Evolutionary conservation across 1,140 invertebrate species (phyloP).

Genomic region (Drosophila orosa): DNA sequence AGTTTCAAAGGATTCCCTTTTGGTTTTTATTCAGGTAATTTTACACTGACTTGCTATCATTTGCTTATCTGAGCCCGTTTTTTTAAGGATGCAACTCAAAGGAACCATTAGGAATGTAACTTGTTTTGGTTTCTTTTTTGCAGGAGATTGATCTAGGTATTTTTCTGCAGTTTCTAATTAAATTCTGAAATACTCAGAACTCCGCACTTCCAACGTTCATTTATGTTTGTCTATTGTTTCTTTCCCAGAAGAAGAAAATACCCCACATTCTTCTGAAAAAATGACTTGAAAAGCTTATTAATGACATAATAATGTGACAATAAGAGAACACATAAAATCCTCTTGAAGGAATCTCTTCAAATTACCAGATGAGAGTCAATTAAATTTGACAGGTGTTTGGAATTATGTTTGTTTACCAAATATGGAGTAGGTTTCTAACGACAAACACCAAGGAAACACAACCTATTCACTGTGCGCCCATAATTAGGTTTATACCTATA

Average conservation of each 20-base stretch:
- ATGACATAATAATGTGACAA: conserved; percentile 22
- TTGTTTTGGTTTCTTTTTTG: background rate
- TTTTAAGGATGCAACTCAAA: background rate
- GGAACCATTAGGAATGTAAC: background rate
- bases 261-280: background rate
- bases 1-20: background rate
- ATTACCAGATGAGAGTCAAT: conserved; percentile 19
- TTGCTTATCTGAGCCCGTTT: background rate
- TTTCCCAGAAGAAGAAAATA: background rate
- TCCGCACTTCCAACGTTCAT: background rate
- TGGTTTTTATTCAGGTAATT: background rate
- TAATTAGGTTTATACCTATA: conserved; percentile 16
- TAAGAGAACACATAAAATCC: conserved; percentile 13
- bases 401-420: background rate
- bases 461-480: background rate
- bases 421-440: background rate
- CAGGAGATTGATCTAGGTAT: background rate
- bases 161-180: conserved; percentile 3
- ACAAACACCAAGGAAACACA: background rate
- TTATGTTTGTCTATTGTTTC: conserved; percentile 3
- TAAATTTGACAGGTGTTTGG: conserved; percentile 19
- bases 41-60: background rate
- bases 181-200: too few relatives aligned
- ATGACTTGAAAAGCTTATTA: background rate
- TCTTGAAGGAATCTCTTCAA: background rate